phyloP scores from a whole-genome alignment of 2,888 invertebrate species.

The Eremobia ochroleuca region DNA sequence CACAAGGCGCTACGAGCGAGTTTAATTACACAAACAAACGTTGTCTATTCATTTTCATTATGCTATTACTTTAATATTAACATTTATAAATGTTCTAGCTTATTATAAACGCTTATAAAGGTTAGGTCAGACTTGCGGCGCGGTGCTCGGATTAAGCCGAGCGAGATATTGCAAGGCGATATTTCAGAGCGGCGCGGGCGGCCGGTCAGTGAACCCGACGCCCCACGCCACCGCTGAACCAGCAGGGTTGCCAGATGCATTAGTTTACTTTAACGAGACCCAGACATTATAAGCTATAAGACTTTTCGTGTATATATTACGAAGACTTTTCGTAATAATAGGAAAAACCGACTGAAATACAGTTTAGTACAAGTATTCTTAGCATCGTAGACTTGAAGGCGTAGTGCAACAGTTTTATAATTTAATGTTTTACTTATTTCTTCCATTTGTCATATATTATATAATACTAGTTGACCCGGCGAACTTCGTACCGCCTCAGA shows the following conservation, averaged over 20 bases:
- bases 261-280: slow-evolving; percentile 28
- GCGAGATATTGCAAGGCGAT: slow-evolving; percentile 86
- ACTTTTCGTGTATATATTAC: too few relatives aligned
- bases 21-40: slow-evolving; percentile 63
- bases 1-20: slow-evolving; percentile 39
- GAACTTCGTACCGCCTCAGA: too few relatives aligned
- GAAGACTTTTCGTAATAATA: not conserved
- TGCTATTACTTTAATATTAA: slow-evolving; percentile 60
- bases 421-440: not conserved
- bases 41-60: slow-evolving; percentile 63
- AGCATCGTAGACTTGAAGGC: not conserved
- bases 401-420: not conserved
- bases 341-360: not conserved
- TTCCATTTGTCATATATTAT: not conserved
- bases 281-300: slow-evolving; percentile 5
- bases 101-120: slow-evolving; percentile 75
- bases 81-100: slow-evolving; percentile 57
- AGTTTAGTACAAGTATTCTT: not conserved
- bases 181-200: slow-evolving; percentile 86
- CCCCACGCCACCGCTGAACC: slow-evolving; percentile 77
- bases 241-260: slow-evolving; percentile 78
- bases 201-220: slow-evolving; percentile 85
- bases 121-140: slow-evolving; percentile 76
- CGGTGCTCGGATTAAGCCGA: slow-evolving; percentile 77
- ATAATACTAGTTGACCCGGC: too few relatives aligned